Evolutionary conservation across 2,797 vertebrate genomes (phyloP), one percentile per base, ranked within the genome.

Genomic region (Periparus ater): DNA sequence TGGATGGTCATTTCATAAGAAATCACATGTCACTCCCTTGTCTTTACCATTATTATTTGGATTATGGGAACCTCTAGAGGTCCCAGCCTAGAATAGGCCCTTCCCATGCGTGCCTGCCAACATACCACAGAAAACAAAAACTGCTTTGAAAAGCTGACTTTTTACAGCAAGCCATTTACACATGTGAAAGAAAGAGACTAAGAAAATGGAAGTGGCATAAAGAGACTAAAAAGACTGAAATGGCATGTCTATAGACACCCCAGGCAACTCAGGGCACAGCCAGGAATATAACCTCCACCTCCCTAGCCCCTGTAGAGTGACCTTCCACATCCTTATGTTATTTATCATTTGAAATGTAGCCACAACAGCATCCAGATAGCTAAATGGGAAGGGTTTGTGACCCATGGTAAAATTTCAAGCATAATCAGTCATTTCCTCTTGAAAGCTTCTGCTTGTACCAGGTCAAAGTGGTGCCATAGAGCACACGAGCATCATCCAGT

Each of bases 21-120:
- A 78, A 81, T 72, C 36, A 34, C 4, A 1, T 4, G 14, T 38
- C 70, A 62, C 44, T 78, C 22, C 26, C 25, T 73, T 84, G 54
- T 73, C 44, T 67, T 89, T 53, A 27, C n/a, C 54, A 25, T 73
- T 78, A 89, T 92, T 89, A 67, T 85, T 84, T 94, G 79, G 89
- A 94, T 62, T 93, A 90, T 79, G 71, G 89, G 93, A 96, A 90
- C 89, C 94, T 93, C 91, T 91, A 96, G 85, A 95, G 95, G 94
- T 67, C 77, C 80, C 77, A 93, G 1, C 57, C 51, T 85, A 79
- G 80, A 95, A 90, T 13, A 84, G 63, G 51, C 34, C n/a, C 20
- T 91, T 30, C 30, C 30, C 44, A 22, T 4, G 29, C 30, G 17
- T 5, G 12, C 54, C 71, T 76, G 54, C 25, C 71, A 76, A 71